Base-by-base conservation (phyloP, 2,888 invertebrate genomes). In the Stenodema calcarata region DNA sequence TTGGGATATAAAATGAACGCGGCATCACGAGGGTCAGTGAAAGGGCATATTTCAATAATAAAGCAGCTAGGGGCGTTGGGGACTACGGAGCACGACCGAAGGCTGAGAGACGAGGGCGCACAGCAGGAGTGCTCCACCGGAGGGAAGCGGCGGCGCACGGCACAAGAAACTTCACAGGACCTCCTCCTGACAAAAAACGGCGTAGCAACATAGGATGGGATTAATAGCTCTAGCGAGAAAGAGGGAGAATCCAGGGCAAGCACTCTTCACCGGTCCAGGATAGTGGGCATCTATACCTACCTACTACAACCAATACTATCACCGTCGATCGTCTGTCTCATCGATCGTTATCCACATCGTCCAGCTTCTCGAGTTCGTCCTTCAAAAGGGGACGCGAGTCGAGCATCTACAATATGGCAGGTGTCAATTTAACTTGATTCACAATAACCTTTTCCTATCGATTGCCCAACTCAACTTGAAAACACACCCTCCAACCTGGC, bases 91-190 rank as follows among this genome's bases (percentile, higher is more conserved):
- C 73, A 73, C 73, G 73, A 73, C 30, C 73, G 73, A 62, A 62
- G 73, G 73, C 41, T 73, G 73, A 73, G 41, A 73, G 73, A 73
- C 35, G 73, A 73, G 73, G 73, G 73, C 73, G 73, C 73, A 41
- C 73, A 73, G 73, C 73, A 18, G 73, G 62, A 28, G 73, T 28
- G 73, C 73, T 12, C 23, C 62, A 73, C 30, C 35, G 30, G 27
- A 35, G 73, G 41, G 35, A 28, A 73, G 35, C 41, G 73, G 73
- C 73, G 70, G 70, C 70, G 73, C 35, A 28, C 73, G 30, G 73
- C 73, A 73, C 73, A 73, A 73, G 73, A 62, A 35, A 73, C 73
- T 41, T 35, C 30, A 73, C 73, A 18, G 62, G 62, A 73, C 73
- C 73, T 35, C 73, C 41, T 73, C 73, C 62, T 11, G 41, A 73